Base-by-base conservation (phyloP, 2,113 vertebrate genomes). In the Trichechus manatus region DNA sequence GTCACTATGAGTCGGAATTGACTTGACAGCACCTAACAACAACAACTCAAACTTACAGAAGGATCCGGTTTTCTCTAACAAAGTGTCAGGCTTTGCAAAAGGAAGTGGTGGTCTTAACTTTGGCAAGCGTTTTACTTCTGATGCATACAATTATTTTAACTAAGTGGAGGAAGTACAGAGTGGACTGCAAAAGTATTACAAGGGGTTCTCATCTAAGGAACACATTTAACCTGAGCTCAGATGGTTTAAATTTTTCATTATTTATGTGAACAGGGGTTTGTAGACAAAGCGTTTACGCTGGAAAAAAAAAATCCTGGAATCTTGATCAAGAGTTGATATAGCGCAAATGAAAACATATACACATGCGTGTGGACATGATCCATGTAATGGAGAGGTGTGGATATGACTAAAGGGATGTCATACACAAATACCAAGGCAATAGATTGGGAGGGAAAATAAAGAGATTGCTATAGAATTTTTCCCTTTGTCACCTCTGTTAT, bases 391-490 rank as follows among this genome's bases (percentile, higher is more conserved):
- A 3, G 5, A 0, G 22, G 33, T n/a, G 11, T 4, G 50, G 19
- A 23, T 23, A n/a, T 7, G 15, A n/a, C 68, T n/a, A n/a, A 70
- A 15, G 9, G 29, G 25, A 7, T 64, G 63, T 7, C 63, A 64
- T 64, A 64, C 8, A 72, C n/a, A 72, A 20, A 72, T 22, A 72
- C 29, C 53, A 39, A 27, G n/a, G 72, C 0, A 19, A 47, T 47
- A 47, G 36, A 7, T 1, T 0, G 0, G 36, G 39, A 19, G 33
- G 39, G 59, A 39, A 27, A 9, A 7, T 6, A 9, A 22, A 33
- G 88, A 39, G 36, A 1, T 9, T 1, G 0, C 0, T 3, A 9
- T 0, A 1, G 6, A 0, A 23, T 2, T 17, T 47, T 31, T 31
- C 1, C 29, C 1, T 3, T 3, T 31, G 9, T 10, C 6, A 61